phyloP scores from a whole-genome alignment of 1,140 invertebrate species.

The Leptinotarsa undecemlineata region DNA sequence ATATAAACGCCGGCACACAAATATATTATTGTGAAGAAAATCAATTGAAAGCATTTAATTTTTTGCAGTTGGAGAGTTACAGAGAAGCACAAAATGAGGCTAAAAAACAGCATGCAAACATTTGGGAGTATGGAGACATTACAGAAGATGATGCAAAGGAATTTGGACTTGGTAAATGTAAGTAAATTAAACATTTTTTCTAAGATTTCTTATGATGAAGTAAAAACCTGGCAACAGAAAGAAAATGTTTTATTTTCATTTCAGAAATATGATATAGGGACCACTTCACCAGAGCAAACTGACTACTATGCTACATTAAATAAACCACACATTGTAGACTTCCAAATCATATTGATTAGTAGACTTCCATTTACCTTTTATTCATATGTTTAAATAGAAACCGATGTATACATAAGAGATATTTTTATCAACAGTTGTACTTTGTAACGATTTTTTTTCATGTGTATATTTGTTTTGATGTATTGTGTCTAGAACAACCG shows the following conservation, averaged over 20 bases:
- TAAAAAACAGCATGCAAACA: constrained; percentile 79
- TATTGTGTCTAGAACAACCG: constrained; percentile 3
- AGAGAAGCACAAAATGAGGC: constrained; percentile 82
- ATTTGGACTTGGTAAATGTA: constrained; percentile 65
- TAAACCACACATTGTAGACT: constrained; percentile 21
- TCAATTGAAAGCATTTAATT: background rate
- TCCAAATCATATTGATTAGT: constrained; percentile 27
- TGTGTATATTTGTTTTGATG: constrained; percentile 12
- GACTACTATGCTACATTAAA: background rate
- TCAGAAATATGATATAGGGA: constrained; percentile 18
- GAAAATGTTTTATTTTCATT: constrained; percentile 5
- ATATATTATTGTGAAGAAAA: background rate
- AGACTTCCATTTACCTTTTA: constrained; percentile 20
- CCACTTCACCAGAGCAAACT: constrained; percentile 25
- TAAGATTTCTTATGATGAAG: too few species aligned
- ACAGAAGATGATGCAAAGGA: constrained; percentile 93
- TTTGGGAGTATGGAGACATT: constrained; percentile 97
- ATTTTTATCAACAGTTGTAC: constrained; percentile 5
- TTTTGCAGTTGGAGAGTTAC: constrained; percentile 73
- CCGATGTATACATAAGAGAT: constrained; percentile 2
- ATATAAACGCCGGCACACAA: background rate
- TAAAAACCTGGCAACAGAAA: too few species aligned
- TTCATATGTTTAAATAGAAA: constrained; percentile 9
- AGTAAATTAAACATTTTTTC: background rate
- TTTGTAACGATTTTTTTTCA: constrained; percentile 2